A percentile compares a stretch with the other conserved stretches of the same genome.
Conservation (phyloP, 2,797 vertebrate genomes). For the Sebastolobus altivelis region DNA sequence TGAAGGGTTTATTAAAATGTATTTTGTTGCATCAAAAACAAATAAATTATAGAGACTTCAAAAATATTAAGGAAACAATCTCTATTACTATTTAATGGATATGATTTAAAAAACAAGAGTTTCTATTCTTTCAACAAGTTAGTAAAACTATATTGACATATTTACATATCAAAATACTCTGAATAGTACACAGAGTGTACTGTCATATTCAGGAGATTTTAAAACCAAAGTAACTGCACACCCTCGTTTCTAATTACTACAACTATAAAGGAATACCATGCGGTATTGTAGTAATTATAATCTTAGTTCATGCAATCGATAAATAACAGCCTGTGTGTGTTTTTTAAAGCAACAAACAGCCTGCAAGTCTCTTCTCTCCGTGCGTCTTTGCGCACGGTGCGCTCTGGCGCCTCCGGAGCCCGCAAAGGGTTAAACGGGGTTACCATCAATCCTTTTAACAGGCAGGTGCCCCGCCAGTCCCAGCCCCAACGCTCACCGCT, state of each 20-base stretch:
- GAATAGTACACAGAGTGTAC: too few species aligned
- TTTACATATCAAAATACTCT: background rate
- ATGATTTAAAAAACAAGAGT: background rate
- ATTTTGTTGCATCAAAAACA: background rate
- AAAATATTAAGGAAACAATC: background rate
- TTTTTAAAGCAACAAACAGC: slow-evolving; percentile 10
- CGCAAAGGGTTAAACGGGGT: slow-evolving; percentile 92
- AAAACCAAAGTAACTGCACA: background rate
- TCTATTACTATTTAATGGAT: background rate
- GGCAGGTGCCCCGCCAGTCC: slow-evolving; percentile 94
- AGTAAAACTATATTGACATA: background rate
- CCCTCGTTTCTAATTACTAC: background rate
- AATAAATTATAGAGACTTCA: background rate
- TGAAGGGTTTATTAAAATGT: background rate
- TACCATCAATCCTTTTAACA: slow-evolving; percentile 89
- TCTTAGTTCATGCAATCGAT: background rate
- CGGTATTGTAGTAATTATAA: background rate
- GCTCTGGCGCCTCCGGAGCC: slow-evolving; percentile 58
- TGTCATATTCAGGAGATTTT: background rate
- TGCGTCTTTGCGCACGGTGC: slow-evolving; percentile 57
- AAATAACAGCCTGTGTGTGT: background rate
- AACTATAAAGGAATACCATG: background rate
- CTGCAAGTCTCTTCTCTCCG: background rate
- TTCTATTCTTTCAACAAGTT: background rate
- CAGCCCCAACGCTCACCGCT: slow-evolving; percentile 80